Base-by-base conservation (phyloP, 2,113 vertebrate genomes). In the Notiomystis cincta region DNA sequence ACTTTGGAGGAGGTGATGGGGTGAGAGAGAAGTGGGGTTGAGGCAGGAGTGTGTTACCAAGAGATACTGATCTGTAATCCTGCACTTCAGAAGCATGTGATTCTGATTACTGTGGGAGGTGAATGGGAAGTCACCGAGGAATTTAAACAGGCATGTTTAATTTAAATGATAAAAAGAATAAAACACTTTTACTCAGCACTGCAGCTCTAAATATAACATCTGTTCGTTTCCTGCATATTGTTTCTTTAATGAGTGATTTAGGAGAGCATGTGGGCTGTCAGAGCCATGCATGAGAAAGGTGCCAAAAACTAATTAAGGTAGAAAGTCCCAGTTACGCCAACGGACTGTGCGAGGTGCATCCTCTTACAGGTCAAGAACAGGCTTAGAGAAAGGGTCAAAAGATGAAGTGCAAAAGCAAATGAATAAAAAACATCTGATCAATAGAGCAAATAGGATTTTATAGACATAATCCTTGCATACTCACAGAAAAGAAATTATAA, bases 131-230 rank as follows among this genome's bases (percentile, higher is more conserved):
- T 81, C 94, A 89, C 95, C 11, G 38, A 83, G 81, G 89, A 87
- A 91, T 95, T 95, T 95, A 87, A 95, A 93, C 93, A 89, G 91
- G 82, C 86, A 87, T 60, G 56, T 95, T 93, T 95, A 83, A 96
- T 95, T 96, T 95, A 91, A 97, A 95, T 91, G 83, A 87, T 95
- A 94, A 95, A 96, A 95, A 91, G 93, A 95, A 95, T 92, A 95
- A 87, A 87, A 37, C 69, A 82, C 64, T 96, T 97, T 76, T 81
- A 92, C 95, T 96, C 87, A 89, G 80, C 77, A 71, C 83, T 94
- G 77, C 48, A 75, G 69, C 93, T 95, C 93, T 95, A 95, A 96
- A 97, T 97, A 84, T 71, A 97, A 93, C 93, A 91, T 88, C 89
- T 94, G 45, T 93, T 96, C 3, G 8, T 94, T 96, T 97, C 89